These are phyloP conservation scores for Syrrhaptes paradoxus DNA, from an alignment of 2,113 vertebrate genomes.

Conservation along the genomic window DNA sequence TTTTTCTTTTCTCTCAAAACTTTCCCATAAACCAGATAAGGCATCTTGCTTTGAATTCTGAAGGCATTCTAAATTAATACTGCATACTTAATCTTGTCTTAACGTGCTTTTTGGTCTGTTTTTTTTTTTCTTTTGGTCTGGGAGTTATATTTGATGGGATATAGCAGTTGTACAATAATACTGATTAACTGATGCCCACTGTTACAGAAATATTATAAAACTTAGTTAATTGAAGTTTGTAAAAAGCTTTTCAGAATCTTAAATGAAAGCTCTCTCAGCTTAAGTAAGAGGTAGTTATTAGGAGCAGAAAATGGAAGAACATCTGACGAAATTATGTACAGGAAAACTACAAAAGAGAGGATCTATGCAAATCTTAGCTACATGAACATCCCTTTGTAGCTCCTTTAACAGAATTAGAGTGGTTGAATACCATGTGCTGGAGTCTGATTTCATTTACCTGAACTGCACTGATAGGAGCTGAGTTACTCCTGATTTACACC, in stretches of 20 bases:
- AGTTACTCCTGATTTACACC: neutral
- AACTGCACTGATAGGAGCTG: neutral
- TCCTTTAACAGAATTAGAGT: neutral
- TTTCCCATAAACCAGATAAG: neutral
- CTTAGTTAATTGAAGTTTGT: neutral
- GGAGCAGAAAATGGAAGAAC: neutral
- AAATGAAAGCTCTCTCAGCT: neutral
- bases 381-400: neutral
- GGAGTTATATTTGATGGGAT: neutral
- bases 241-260: neutral
- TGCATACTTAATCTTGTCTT: neutral
- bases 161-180: neutral
- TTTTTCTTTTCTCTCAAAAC: neutral
- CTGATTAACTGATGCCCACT: neutral
- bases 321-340: neutral
- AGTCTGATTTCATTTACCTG: neutral
- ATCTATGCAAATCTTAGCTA: neutral
- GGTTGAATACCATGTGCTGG: neutral
- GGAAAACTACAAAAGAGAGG: neutral
- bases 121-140: neutral
- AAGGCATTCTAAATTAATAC: constrained; percentile 9
- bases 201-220: neutral
- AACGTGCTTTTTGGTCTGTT: neutral
- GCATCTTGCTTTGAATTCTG: constrained; percentile 1
- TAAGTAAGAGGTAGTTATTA: neutral